A percentile compares a stretch with the other conserved stretches of the same genome.
phyloP scores from a whole-genome alignment of 2,113 vertebrate species.

The Microtus montanus region DNA sequence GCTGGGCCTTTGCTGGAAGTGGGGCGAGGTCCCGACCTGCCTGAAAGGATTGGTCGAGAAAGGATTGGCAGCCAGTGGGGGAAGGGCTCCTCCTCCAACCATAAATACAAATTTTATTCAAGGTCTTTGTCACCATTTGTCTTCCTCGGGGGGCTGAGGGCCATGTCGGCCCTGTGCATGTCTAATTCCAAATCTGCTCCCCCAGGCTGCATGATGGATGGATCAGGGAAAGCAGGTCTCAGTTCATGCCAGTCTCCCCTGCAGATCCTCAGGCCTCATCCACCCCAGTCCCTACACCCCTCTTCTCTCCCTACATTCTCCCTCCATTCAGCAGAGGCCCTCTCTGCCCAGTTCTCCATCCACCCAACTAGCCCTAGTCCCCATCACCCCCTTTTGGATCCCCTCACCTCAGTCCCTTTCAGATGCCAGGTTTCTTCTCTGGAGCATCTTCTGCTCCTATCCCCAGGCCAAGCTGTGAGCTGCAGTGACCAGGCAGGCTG shows the following conservation, averaged over 20 bases:
- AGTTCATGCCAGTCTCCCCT: slow-evolving; percentile 45
- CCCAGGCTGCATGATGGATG: slow-evolving; percentile 81
- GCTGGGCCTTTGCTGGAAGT: neutral
- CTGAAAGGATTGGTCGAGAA: slow-evolving; percentile 67
- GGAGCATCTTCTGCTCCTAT: slow-evolving; percentile 19
- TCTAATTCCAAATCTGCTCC: slow-evolving; percentile 79
- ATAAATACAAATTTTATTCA: slow-evolving; percentile 84
- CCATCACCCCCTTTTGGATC: slow-evolving; percentile 25
- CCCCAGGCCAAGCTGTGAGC: slow-evolving; percentile 47
- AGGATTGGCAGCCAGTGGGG: slow-evolving; percentile 69
- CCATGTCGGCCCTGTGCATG: slow-evolving; percentile 54
- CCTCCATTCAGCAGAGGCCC: neutral
- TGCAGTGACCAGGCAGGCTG: slow-evolving; percentile 68
- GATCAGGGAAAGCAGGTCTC: slow-evolving; percentile 61
- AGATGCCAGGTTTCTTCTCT: slow-evolving; percentile 42
- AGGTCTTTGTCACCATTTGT: slow-evolving; percentile 80
- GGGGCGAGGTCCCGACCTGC: slow-evolving; percentile 14
- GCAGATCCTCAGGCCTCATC: neutral
- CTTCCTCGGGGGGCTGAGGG: slow-evolving; percentile 70
- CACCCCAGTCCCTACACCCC: neutral
- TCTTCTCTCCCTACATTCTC: neutral
- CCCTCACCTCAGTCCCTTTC: slow-evolving; percentile 48
- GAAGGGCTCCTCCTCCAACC: slow-evolving; percentile 68
- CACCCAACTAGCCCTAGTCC: neutral
- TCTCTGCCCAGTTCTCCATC: neutral